Percentiles rank a stretch among this genome's conserved stretches.
Evolutionary conservation across 2,888 invertebrate genomes (phyloP).

Genomic region (Notodonta dromedarius): DNA sequence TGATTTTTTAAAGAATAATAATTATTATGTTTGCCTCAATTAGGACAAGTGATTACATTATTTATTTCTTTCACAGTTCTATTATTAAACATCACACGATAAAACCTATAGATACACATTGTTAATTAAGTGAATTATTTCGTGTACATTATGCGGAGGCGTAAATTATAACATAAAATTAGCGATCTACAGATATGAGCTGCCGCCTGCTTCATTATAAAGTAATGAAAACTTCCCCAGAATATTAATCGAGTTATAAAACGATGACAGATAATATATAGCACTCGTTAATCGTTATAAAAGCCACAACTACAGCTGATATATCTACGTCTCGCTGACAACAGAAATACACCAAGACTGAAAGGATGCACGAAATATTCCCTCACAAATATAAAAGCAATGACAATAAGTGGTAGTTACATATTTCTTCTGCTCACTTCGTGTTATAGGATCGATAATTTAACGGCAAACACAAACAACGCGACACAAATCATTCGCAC

Average conservation of each 20-base stretch:
- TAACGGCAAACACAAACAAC: slow-evolving; percentile 42
- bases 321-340: slow-evolving; percentile 12
- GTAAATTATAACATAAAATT: slow-evolving; percentile 74
- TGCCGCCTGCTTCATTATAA: slow-evolving; percentile 68
- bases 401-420: slow-evolving; percentile 40
- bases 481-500: slow-evolving; percentile 45
- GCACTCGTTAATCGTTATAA: slow-evolving; percentile 31
- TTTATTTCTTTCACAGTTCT: too few species aligned
- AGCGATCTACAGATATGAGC: slow-evolving; percentile 66
- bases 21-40: too few species aligned
- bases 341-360: neutral
- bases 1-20: too few species aligned
- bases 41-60: too few species aligned
- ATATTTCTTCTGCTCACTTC: slow-evolving; percentile 39
- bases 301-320: slow-evolving; percentile 16
- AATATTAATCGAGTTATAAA: slow-evolving; percentile 66
- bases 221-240: slow-evolving; percentile 69
- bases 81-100: too few species aligned
- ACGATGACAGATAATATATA: slow-evolving; percentile 43
- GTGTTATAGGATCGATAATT: slow-evolving; percentile 43
- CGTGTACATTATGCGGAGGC: slow-evolving; percentile 49
- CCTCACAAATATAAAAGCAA: slow-evolving; percentile 27
- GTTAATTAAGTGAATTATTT: slow-evolving; percentile 61
- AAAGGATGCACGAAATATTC: slow-evolving; percentile 16
- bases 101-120: slow-evolving; percentile 21